phyloP scores from a whole-genome alignment of 2,113 vertebrate genomes.

The Falcunculus frontatus region DNA sequence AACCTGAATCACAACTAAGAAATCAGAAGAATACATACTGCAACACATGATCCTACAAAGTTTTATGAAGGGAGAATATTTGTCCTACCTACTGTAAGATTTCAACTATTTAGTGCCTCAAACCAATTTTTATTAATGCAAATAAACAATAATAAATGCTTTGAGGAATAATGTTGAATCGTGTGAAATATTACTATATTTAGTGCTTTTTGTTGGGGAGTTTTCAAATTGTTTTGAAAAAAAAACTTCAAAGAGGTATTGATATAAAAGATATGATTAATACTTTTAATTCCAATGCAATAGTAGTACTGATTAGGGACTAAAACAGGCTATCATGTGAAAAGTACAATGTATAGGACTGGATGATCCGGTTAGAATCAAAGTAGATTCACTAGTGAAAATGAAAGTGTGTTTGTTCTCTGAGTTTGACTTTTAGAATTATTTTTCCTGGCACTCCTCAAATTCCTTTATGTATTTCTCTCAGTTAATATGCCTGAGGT shows the following conservation, averaged over 20 bases:
- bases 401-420: neutral
- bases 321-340: neutral
- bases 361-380: neutral
- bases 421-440: neutral
- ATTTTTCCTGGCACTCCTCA: neutral
- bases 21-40: neutral
- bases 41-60: neutral
- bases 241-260: neutral
- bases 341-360: neutral
- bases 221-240: neutral
- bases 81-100: neutral
- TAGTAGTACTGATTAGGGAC: neutral
- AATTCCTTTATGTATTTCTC: neutral
- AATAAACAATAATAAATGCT: neutral
- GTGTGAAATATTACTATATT: neutral
- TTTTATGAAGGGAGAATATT: neutral
- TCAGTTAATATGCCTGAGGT: neutral
- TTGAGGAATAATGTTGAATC: neutral
- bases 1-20: neutral
- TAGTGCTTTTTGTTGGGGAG: neutral
- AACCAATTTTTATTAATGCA: neutral
- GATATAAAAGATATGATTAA: neutral
- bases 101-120: neutral
- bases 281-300: neutral
- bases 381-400: neutral